Evolutionary conservation across 2,888 invertebrate genomes (phyloP).

Genomic region (Callyntrura sp.): DNA sequence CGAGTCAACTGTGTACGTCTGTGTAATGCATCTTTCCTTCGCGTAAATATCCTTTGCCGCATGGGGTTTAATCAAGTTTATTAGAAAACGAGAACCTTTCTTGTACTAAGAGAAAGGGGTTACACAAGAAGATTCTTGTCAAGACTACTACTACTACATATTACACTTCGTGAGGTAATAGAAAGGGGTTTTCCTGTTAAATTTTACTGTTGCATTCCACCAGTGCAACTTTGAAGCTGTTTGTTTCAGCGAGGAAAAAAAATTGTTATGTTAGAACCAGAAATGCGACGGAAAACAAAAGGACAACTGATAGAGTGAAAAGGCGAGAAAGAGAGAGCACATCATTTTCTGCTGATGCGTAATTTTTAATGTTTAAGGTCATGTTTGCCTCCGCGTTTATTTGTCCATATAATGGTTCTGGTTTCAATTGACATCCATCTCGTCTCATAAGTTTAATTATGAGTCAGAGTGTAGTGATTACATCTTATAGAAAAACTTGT

Average conservation of each 20-base stretch:
- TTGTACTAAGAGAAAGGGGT: neutral
- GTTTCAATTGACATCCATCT: constrained; percentile 73
- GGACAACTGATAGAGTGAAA: neutral
- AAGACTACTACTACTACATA: neutral
- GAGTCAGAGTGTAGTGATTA: constrained; percentile 60
- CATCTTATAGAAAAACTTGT: constrained; percentile 73
- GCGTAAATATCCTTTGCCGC: neutral
- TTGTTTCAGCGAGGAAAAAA: neutral
- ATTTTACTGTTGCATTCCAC: neutral
- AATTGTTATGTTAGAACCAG: neutral
- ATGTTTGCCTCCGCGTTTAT: constrained; percentile 66
- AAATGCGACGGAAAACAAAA: neutral
- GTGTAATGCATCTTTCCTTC: neutral
- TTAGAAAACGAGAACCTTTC: neutral
- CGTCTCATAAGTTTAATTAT: constrained; percentile 71
- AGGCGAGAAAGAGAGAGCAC: neutral
- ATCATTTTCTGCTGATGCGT: constrained; percentile 27
- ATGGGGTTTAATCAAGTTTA: neutral
- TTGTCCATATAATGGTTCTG: constrained; percentile 69
- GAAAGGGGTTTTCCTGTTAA: neutral
- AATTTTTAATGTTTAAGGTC: constrained; percentile 75
- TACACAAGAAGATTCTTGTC: neutral
- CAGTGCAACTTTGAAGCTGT: neutral
- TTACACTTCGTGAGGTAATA: neutral
- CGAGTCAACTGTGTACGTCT: neutral